Conservation (phyloP, 2,797 vertebrate genomes). For the Pangasius mekongensis region DNA sequence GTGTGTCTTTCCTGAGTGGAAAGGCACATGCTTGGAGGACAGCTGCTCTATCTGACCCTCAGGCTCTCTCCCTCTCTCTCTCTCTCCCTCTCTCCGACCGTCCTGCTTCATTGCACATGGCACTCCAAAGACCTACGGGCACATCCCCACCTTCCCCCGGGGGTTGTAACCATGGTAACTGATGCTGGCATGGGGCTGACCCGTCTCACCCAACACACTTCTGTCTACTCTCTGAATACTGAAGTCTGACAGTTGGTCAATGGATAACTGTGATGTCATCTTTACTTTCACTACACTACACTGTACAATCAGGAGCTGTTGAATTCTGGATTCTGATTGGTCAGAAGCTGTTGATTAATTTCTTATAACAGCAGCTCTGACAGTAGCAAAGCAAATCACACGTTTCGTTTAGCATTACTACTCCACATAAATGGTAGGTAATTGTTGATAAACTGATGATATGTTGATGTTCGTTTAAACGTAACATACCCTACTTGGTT, state of each 20-base stretch:
- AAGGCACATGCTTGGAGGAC: conserved; percentile 53
- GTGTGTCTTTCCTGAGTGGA: conserved; percentile 34
- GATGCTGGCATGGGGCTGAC: conserved; percentile 61
- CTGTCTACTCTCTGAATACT: neutral
- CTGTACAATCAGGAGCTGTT: neutral
- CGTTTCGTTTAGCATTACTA: neutral
- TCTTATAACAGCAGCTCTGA: neutral
- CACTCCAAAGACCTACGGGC: conserved; percentile 67
- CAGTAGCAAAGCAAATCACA: neutral
- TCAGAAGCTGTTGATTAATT: neutral
- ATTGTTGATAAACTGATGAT: neutral
- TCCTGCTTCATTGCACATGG: conserved; percentile 62
- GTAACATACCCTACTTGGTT: neutral
- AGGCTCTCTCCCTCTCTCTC: conserved; percentile 43
- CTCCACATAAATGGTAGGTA: no score
- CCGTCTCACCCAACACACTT: conserved; percentile 58
- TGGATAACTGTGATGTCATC: neutral
- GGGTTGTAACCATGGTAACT: conserved; percentile 70
- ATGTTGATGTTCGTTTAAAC: neutral
- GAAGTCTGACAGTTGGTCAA: neutral
- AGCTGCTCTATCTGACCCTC: conserved; percentile 63
- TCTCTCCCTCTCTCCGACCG: conserved; percentile 31
- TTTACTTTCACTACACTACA: neutral
- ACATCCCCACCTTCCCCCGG: conserved; percentile 26
- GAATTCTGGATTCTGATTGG: conserved; percentile 8